These are phyloP conservation scores for Pelecanus crispus DNA, from an alignment of 2,113 vertebrate genomes.

Conservation along the genomic window DNA sequence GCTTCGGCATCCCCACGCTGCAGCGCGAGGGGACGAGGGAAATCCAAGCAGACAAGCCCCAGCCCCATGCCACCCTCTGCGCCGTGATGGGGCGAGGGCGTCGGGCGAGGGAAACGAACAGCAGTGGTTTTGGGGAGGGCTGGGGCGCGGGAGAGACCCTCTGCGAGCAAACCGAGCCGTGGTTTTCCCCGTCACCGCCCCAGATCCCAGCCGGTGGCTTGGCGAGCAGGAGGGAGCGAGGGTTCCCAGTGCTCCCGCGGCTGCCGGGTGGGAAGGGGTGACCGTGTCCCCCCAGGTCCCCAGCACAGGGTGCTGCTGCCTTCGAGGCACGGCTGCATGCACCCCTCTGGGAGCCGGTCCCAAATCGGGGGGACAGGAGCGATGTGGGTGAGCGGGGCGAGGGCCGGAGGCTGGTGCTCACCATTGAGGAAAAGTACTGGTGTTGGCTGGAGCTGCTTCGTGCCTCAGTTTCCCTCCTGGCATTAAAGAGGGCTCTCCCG, in stretches of 20 bases:
- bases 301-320: neutral
- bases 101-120: neutral
- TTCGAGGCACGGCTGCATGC: accelerated
- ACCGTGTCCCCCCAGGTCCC: neutral
- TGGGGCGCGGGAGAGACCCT: neutral
- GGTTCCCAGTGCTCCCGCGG: neutral
- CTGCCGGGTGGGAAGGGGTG: neutral
- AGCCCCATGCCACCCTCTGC: accelerated
- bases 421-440: neutral
- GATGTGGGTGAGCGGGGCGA: neutral
- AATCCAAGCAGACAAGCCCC: neutral
- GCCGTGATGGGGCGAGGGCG: accelerated
- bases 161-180: accelerated
- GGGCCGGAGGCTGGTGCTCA: neutral
- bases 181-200: neutral
- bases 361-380: accelerated
- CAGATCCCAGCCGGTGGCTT: neutral
- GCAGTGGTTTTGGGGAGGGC: accelerated
- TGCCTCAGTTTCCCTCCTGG: neutral
- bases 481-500: neutral
- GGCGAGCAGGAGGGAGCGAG: accelerated
- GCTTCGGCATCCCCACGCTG: neutral
- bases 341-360: neutral
- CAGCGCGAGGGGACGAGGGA: accelerated
- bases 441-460: accelerated